Conservation (phyloP, 2,797 vertebrate genomes). For the Psittacula derbiana region DNA sequence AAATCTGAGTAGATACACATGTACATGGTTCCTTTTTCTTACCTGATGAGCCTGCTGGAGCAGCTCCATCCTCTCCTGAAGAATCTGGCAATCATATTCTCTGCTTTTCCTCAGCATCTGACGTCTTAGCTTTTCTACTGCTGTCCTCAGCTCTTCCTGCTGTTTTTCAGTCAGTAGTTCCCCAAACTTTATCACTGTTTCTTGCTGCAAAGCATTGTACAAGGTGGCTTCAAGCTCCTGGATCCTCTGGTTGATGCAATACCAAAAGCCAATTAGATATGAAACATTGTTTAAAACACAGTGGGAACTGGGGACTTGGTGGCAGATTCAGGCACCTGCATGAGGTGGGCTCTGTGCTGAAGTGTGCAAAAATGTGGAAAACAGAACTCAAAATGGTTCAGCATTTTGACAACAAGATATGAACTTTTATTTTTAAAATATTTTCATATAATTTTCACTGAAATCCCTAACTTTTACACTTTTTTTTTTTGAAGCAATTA, state of each 20-base stretch:
- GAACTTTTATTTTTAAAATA: not conserved
- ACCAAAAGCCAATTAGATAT: slow-evolving; percentile 63
- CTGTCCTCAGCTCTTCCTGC: slow-evolving; percentile 90
- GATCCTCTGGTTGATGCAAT: slow-evolving; percentile 89
- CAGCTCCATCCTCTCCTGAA: slow-evolving; percentile 98
- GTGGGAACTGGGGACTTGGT: not conserved
- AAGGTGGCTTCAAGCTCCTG: slow-evolving; percentile 98
- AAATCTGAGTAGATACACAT: not conserved
- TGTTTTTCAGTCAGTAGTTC: slow-evolving; percentile 93
- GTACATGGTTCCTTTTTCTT: not conserved
- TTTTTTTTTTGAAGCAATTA: not conserved
- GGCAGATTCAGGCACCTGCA: not conserved
- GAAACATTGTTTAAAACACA: slow-evolving; percentile 6
- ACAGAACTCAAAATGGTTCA: not conserved
- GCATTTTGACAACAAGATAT: not conserved
- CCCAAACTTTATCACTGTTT: slow-evolving; percentile 96
- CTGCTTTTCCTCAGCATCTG: slow-evolving; percentile 98
- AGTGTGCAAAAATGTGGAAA: not conserved
- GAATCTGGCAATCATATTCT: slow-evolving; percentile 96
- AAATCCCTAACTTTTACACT: not conserved
- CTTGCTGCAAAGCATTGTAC: slow-evolving; percentile 98
- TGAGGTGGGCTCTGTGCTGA: not conserved
- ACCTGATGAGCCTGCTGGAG: slow-evolving; percentile 98
- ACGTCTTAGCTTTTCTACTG: slow-evolving; percentile 93
- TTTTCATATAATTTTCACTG: not conserved